Conservation (phyloP, 64 coral and sea anemone species). For the Stylophora pistillata region DNA sequence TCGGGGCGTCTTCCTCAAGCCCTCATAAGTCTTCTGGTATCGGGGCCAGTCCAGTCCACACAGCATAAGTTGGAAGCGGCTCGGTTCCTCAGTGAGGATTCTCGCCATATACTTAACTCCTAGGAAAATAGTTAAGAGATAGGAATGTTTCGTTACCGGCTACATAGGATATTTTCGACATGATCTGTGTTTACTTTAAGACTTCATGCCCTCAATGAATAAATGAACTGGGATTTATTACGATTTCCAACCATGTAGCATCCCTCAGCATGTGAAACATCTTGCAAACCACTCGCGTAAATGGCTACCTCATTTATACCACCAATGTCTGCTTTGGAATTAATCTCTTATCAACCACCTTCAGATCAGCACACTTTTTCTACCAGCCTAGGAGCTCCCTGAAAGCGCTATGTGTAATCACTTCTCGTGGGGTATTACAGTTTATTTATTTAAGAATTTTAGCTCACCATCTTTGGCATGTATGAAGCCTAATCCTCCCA, state of each 20-base stretch:
- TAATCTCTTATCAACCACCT: too few species aligned
- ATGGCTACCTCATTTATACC: too few species aligned
- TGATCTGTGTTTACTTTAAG: too few species aligned
- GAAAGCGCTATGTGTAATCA: not conserved
- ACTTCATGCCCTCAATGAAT: too few species aligned
- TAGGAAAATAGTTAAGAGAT: not conserved
- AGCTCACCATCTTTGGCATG: conserved; percentile 47
- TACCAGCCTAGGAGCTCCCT: not conserved
- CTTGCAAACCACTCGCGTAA: too few species aligned
- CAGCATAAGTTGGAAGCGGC: conserved; percentile 11
- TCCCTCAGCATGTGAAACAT: too few species aligned
- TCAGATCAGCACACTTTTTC: not conserved
- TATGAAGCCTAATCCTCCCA: conserved; percentile 42
- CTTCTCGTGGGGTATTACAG: not conserved
- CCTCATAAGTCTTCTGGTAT: not conserved
- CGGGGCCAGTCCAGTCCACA: conserved; percentile 25
- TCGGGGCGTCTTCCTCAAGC: not conserved
- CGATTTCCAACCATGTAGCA: too few species aligned
- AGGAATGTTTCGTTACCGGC: too few species aligned
- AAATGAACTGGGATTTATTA: too few species aligned
- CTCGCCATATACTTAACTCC: conserved; percentile 15
- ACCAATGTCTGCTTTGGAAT: too few species aligned
- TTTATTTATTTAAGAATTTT: too few species aligned
- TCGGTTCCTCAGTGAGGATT: conserved; percentile 6
- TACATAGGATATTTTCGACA: too few species aligned